phyloP scores from a whole-genome alignment of 2,888 invertebrate genomes.

The Reticulitermes lucifugus region DNA sequence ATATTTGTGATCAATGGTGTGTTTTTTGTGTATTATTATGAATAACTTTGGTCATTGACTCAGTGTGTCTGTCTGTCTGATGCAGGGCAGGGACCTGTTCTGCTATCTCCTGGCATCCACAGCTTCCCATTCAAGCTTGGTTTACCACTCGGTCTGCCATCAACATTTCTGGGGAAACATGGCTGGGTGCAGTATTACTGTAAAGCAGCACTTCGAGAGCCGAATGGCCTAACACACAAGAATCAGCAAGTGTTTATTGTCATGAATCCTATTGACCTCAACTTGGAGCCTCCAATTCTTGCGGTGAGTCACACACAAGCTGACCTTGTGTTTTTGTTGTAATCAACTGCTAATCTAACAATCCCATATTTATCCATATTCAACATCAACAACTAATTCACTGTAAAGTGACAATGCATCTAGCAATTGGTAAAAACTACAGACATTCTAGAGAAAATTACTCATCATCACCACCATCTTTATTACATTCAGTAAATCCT shows the following conservation, averaged over 20 bases:
- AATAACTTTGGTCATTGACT: no score
- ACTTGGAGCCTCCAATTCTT: constrained; percentile 87
- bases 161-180: constrained; percentile 92
- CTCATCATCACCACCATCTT: no score
- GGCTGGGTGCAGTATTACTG: constrained; percentile 97
- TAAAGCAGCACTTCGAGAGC: constrained; percentile 89
- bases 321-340: no score
- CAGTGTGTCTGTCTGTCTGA: not conserved
- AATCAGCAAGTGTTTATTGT: constrained; percentile 98
- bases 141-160: constrained; percentile 88
- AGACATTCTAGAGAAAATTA: no score
- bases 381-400: no score
- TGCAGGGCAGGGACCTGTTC: constrained; percentile 82
- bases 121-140: constrained; percentile 95
- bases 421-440: no score
- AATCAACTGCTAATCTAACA: no score
- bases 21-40: no score
- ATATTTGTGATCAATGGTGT: no score
- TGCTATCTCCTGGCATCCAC: constrained; percentile 92
- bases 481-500: no score
- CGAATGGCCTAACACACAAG: constrained; percentile 90
- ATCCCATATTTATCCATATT: no score
- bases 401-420: no score
- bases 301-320: constrained; percentile 74
- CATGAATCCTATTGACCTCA: constrained; percentile 95